These are phyloP conservation scores for Drosophila pallidifrons DNA, from an alignment of 1,140 invertebrate species.

Conservation along the genomic window DNA sequence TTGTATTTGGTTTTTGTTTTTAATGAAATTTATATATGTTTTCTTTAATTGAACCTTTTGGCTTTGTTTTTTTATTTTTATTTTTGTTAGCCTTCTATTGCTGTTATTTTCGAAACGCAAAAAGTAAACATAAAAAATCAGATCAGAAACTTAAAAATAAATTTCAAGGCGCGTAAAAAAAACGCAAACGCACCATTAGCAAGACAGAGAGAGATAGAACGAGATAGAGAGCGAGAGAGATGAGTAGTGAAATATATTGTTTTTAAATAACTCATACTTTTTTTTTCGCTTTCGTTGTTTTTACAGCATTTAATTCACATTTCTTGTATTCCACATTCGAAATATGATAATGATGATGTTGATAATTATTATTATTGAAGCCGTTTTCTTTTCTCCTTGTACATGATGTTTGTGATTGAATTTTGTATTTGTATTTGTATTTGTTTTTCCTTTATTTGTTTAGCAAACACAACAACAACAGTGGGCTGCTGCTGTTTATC, in stretches of 20 bases:
- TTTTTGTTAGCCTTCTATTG: constrained; percentile 52
- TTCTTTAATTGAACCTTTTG: not conserved
- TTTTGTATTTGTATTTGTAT: constrained; percentile 26
- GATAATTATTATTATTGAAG: constrained; percentile 26
- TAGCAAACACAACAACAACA: constrained; percentile 55
- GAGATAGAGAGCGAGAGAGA: not conserved
- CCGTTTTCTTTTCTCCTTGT: constrained; percentile 28
- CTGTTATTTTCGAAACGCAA: constrained; percentile 68
- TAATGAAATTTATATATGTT: too few relatives aligned
- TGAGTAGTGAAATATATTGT: constrained; percentile 14
- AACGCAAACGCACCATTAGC: constrained; percentile 51
- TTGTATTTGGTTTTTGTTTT: not conserved
- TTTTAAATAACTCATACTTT: constrained; percentile 24
- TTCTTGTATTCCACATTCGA: constrained; percentile 38
- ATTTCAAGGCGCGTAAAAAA: constrained; percentile 78
- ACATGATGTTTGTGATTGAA: constrained; percentile 6
- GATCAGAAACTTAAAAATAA: constrained; percentile 80
- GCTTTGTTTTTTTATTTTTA: constrained; percentile 33
- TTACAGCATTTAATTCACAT: constrained; percentile 40
- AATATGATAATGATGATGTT: constrained; percentile 16
- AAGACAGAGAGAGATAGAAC: not conserved
- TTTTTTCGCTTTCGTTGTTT: not conserved
- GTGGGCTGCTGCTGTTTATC: constrained; percentile 32
- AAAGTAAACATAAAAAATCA: constrained; percentile 78
- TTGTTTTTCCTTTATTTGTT: constrained; percentile 65